Conservation (phyloP, 30 jellyfish, hydroid and myxozoan species). For the Cassiopea andromeda region DNA sequence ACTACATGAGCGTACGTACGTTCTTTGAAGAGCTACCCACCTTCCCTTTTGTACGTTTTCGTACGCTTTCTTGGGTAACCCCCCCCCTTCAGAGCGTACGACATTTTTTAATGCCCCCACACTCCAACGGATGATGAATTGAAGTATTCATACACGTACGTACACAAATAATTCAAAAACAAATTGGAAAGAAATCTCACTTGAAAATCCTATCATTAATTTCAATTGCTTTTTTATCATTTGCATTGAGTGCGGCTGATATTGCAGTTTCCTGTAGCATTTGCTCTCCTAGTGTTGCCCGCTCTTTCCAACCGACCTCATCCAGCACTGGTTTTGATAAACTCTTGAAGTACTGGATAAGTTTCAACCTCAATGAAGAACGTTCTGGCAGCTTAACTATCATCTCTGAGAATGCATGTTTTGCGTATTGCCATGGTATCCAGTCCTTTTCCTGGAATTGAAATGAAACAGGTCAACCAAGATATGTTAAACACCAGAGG, state of each 20-base stretch:
- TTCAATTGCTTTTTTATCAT: slow-evolving; percentile 45
- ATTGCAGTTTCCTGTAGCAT: slow-evolving; percentile 57
- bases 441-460: slow-evolving; percentile 49
- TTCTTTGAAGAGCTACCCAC: too few species aligned
- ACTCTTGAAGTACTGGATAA: slow-evolving; percentile 16
- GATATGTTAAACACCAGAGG: neutral
- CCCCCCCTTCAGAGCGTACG: too few species aligned
- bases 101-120: too few species aligned
- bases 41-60: too few species aligned
- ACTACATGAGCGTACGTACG: too few species aligned
- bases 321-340: slow-evolving; percentile 41
- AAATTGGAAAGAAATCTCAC: slow-evolving; percentile 1
- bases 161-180: neutral
- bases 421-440: slow-evolving; percentile 77
- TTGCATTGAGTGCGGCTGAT: slow-evolving; percentile 68
- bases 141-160: too few species aligned
- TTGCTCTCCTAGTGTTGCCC: slow-evolving; percentile 24
- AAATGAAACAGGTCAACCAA: neutral
- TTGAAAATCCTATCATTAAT: slow-evolving; percentile 34
- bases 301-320: slow-evolving; percentile 50
- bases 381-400: slow-evolving; percentile 54
- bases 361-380: slow-evolving; percentile 36
- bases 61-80: too few species aligned
- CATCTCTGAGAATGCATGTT: slow-evolving; percentile 42
- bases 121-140: too few species aligned